Evolutionary conservation across 1,140 invertebrate species (phyloP).

Genomic region (Hetaerina americana): DNA sequence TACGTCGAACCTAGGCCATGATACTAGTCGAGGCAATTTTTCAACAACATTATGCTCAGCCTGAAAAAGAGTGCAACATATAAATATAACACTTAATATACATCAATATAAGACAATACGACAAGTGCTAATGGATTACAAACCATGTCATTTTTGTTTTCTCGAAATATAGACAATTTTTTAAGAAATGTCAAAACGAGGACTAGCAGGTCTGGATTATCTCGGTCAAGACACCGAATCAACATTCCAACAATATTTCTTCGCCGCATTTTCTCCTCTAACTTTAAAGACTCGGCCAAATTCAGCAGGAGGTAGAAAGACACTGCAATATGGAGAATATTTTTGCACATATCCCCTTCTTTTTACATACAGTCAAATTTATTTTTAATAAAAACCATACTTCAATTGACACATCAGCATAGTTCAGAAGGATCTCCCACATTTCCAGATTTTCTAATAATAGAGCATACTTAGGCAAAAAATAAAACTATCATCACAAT

Average conservation of each 20-base stretch:
- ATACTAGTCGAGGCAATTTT: slow-evolving; percentile 56
- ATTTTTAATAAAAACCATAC: too few species aligned
- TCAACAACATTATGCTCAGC: slow-evolving; percentile 55
- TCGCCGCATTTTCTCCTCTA: slow-evolving; percentile 95
- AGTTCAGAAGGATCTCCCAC: too few species aligned
- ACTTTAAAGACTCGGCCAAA: slow-evolving; percentile 57
- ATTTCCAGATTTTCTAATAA: too few species aligned
- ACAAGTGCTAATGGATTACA: too few species aligned
- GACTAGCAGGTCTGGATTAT: slow-evolving; percentile 76
- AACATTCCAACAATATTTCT: slow-evolving; percentile 83
- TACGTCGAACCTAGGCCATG: slow-evolving; percentile 63
- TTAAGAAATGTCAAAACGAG: slow-evolving; percentile 89
- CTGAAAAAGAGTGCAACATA: slow-evolving; percentile 19
- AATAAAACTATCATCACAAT: too few species aligned
- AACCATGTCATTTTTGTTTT: slow-evolving; percentile 91
- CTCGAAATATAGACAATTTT: slow-evolving; percentile 85
- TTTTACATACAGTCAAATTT: too few species aligned
- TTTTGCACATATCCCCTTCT: too few species aligned
- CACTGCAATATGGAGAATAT: too few species aligned
- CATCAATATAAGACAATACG: slow-evolving; percentile 5
- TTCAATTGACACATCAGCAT: too few species aligned
- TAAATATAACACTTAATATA: not conserved
- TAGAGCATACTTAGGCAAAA: too few species aligned
- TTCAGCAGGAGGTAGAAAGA: slow-evolving; percentile 87
- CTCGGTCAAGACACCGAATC: slow-evolving; percentile 74